phyloP scores from a whole-genome alignment of 2,888 invertebrate genomes.

The Dorcus parallelipipedus region DNA sequence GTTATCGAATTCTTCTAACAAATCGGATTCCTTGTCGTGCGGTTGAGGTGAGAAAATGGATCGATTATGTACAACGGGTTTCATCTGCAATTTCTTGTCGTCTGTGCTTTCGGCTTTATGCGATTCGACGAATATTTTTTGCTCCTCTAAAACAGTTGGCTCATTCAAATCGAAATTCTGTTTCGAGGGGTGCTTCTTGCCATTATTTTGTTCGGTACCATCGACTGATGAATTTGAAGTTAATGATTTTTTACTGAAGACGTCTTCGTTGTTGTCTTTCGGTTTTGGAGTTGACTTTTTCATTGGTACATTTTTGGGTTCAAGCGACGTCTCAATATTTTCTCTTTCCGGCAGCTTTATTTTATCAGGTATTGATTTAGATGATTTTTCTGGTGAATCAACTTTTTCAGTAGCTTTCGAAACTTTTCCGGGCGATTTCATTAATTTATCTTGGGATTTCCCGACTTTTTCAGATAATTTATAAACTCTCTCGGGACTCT shows the following conservation, averaged over 20 bases:
- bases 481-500: constrained; percentile 14
- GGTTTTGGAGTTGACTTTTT: constrained; percentile 7
- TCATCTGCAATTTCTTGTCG: constrained; percentile 5
- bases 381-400: constrained; percentile 4
- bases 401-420: constrained; percentile 4
- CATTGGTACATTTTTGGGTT: constrained; percentile 1
- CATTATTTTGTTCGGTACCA: background rate
- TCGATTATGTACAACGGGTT: constrained; percentile 49
- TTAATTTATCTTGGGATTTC: constrained; percentile 24
- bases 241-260: constrained; percentile 19
- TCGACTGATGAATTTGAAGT: background rate
- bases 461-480: constrained; percentile 22
- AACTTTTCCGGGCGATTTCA: constrained; percentile 7
- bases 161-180: background rate
- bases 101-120: background rate
- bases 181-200: background rate
- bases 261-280: constrained; percentile 20
- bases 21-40: constrained; percentile 56
- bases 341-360: constrained; percentile 9
- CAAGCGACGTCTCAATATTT: constrained; percentile 10
- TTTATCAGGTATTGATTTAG: constrained; percentile 9
- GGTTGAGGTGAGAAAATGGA: constrained; percentile 72
- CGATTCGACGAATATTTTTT: background rate
- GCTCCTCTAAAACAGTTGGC: background rate
- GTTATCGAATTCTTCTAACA: constrained; percentile 58